Base-by-base conservation (phyloP, 2,888 invertebrate species). In the Dorcus parallelipipedus region DNA sequence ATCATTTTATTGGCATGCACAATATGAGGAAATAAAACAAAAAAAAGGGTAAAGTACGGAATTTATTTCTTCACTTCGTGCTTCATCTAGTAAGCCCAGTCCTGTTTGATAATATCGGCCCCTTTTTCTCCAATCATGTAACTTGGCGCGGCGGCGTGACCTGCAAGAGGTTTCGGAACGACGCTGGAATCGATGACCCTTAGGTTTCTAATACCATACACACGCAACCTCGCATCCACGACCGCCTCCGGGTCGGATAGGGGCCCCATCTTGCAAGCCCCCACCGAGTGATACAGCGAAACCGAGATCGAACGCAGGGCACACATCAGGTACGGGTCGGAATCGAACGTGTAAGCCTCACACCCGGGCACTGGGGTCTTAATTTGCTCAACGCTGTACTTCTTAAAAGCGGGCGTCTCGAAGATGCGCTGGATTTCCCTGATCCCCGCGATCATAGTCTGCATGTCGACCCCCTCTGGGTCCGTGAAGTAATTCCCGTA, bases 401-500 rank as follows among this genome's bases (percentile, higher is more conserved):
- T 79, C 68, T 83, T 81, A 73, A 90, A 84, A 0, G 86, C 81
- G 1, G 81, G 79, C 2, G 86, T 86, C 43, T 81, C 70, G 0
- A 82, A 78, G 14, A 90, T 72, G 49, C 81, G 78, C 59, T 88
- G 82, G 1, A 84, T 74, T 73, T 59, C 52, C 7, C 84, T 79
- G 3, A 89, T 81, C 0, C 86, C 84, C 3, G 82, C 80, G 0
- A 88, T 79, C 5, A 88, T 75, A 0, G 85, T 86, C 14, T 83
- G 80, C 1, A 86, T 74, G 67, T 93, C 92, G 17, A 67, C 53
- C n/a, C 73, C 71, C 41, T 74, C 77, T n/a, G 81, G 79, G 65
- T 84, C 80, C 0, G 83, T 79, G 71, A 93, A 83, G 75, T 95
- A 95, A 71, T 89, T 89, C 0, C 90, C 87, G 62, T 90, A 83